phyloP scores from a whole-genome alignment of 2,113 vertebrate species.

The Grammomys surdaster region DNA sequence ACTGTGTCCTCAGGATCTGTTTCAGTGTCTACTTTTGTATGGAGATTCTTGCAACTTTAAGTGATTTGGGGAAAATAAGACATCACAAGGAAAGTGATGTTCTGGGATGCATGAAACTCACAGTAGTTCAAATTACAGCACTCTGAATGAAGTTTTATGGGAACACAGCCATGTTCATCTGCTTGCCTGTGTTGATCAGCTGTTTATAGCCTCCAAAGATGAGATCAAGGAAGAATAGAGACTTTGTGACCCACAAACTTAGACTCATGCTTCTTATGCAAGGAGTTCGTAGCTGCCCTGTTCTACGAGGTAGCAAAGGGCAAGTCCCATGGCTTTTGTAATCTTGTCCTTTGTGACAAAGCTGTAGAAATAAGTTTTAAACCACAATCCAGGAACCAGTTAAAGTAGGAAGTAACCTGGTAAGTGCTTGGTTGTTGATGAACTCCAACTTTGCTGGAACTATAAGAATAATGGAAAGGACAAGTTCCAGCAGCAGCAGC shows the following conservation, averaged over 20 bases:
- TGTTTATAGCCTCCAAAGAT: not conserved
- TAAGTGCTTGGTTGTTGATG: not conserved
- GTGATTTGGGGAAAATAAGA: not conserved
- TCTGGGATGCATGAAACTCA: not conserved
- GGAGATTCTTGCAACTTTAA: not conserved
- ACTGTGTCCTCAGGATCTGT: rapidly evolving
- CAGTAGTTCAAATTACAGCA: not conserved
- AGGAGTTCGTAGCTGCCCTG: no score
- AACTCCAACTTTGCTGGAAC: not conserved
- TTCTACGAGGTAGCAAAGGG: not conserved
- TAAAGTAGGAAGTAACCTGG: not conserved
- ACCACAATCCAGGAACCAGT: not conserved
- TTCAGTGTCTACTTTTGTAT: not conserved
- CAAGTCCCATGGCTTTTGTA: not conserved
- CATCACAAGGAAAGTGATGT: not conserved
- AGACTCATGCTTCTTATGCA: not conserved
- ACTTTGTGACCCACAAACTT: not conserved
- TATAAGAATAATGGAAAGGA: rapidly evolving
- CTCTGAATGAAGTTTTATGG: slow-evolving; percentile 22
- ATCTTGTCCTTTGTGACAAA: not conserved
- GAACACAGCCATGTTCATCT: not conserved
- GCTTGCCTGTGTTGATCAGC: not conserved
- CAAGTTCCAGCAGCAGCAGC: not conserved
- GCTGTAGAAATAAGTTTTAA: not conserved
- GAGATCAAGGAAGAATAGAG: not conserved